A percentile compares a stretch with the other conserved stretches of the same genome.
Evolutionary conservation across 2,888 invertebrate genomes (phyloP).

Genomic region (Cabera pusaria): DNA sequence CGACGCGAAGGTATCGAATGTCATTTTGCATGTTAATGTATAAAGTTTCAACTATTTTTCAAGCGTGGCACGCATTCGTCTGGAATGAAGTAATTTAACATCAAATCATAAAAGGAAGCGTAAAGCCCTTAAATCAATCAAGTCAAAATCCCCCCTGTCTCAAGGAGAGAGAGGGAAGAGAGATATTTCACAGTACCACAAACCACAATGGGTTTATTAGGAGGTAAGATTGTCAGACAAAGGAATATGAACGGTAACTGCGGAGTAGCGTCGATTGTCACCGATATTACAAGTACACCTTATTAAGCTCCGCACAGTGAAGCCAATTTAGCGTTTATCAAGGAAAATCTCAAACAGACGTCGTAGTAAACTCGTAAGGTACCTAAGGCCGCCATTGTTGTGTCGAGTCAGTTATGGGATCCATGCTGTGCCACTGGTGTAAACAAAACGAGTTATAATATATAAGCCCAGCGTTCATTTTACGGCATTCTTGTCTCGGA

Average conservation of each 20-base stretch:
- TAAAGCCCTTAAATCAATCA: conserved; percentile 10
- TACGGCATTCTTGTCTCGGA: conserved; percentile 62
- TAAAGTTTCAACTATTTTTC: conserved; percentile 59
- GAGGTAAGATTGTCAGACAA: conserved; percentile 35
- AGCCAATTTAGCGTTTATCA: conserved; percentile 73
- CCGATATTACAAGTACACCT: conserved; percentile 47
- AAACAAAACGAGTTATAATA: conserved; percentile 67
- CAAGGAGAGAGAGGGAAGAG: conserved; percentile 11
- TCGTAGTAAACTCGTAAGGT: conserved; percentile 50
- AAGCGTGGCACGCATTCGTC: conserved; percentile 50
- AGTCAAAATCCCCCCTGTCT: conserved; percentile 13
- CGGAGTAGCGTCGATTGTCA: conserved; percentile 45
- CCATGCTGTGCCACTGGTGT: conserved; percentile 47
- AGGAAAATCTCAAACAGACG: conserved; percentile 60
- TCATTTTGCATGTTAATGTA: conserved; percentile 62
- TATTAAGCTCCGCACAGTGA: conserved; percentile 51
- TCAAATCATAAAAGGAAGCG: conserved; percentile 48
- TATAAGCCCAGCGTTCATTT: conserved; percentile 50
- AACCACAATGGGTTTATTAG: conserved; percentile 10
- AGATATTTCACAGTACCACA: not conserved
- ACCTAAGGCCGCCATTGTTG: conserved; percentile 64
- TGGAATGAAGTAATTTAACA: conserved; percentile 65
- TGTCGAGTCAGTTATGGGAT: conserved; percentile 61
- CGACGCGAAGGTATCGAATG: conserved; percentile 60
- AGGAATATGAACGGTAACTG: conserved; percentile 34